Percentiles rank a stretch among this genome's conserved stretches.
phyloP scores from a whole-genome alignment of 2,113 vertebrate species.

The Cyanoderma ruficeps region DNA sequence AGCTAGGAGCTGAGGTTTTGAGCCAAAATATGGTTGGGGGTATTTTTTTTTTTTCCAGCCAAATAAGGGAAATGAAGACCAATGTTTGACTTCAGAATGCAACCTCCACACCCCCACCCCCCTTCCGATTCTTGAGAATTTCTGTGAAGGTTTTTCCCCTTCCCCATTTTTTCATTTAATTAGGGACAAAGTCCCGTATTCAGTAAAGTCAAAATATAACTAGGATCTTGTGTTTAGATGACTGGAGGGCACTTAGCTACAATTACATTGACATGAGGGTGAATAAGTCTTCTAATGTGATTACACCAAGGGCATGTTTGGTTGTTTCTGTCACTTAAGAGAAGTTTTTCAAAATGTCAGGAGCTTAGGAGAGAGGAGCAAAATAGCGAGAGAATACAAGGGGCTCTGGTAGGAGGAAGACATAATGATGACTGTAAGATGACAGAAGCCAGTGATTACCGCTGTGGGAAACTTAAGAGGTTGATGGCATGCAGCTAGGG shows the following conservation, averaged over 20 bases:
- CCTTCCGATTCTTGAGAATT: not conserved
- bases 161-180: not conserved
- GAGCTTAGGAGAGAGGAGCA: not conserved
- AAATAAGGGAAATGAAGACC: not conserved
- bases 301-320: not conserved
- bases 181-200: not conserved
- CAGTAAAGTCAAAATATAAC: not conserved
- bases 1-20: not conserved
- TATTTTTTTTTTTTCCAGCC: too few species aligned
- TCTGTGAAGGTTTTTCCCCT: not conserved
- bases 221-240: not conserved
- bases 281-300: not conserved
- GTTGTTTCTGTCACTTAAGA: not conserved
- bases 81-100: not conserved
- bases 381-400: not conserved
- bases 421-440: not conserved
- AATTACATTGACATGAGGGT: not conserved
- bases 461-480: not conserved
- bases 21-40: not conserved
- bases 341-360: not conserved
- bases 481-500: not conserved
- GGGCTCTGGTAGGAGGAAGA: not conserved
- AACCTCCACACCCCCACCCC: fast-evolving
- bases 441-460: not conserved
- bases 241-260: not conserved